These are phyloP conservation scores for Meghimatium bilineatum DNA, from an alignment of 2,888 invertebrate genomes.

Conservation along the genomic window DNA sequence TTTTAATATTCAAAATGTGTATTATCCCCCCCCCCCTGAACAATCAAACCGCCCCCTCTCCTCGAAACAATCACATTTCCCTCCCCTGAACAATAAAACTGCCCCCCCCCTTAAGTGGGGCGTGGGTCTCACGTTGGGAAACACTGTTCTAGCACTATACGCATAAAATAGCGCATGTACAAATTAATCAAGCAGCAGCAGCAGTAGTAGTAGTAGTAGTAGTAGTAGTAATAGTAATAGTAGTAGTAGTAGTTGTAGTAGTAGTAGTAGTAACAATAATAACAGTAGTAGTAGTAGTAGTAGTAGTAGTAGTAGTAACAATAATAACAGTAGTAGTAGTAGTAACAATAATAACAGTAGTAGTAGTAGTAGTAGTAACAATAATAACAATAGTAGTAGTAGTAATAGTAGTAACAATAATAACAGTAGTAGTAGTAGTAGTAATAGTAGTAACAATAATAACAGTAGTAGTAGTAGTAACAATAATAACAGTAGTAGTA, in stretches of 20 bases:
- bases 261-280: constrained; percentile 20
- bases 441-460: constrained; percentile 26
- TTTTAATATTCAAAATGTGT: too few species aligned
- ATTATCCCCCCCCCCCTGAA: too few species aligned
- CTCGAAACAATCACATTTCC: too few species aligned
- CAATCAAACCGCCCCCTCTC: too few species aligned
- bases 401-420: constrained; percentile 17
- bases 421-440: constrained; percentile 22
- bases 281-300: constrained; percentile 14
- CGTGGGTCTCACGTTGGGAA: too few species aligned
- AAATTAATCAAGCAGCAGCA: constrained; percentile 24
- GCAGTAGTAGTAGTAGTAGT: constrained; percentile 24
- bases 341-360: neutral
- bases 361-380: constrained; percentile 22
- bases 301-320: constrained; percentile 7
- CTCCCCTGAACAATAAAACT: too few species aligned
- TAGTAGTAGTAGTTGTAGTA: constrained; percentile 22
- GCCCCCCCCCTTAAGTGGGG: too few species aligned
- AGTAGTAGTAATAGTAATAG: constrained; percentile 33
- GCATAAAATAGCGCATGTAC: too few species aligned
- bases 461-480: constrained; percentile 28
- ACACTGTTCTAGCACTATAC: too few species aligned
- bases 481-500: constrained; percentile 25
- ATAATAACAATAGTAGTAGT: constrained; percentile 13
- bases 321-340: too few species aligned